Conservation (phyloP, 2,113 vertebrate species). For the Anolis sagrei region DNA sequence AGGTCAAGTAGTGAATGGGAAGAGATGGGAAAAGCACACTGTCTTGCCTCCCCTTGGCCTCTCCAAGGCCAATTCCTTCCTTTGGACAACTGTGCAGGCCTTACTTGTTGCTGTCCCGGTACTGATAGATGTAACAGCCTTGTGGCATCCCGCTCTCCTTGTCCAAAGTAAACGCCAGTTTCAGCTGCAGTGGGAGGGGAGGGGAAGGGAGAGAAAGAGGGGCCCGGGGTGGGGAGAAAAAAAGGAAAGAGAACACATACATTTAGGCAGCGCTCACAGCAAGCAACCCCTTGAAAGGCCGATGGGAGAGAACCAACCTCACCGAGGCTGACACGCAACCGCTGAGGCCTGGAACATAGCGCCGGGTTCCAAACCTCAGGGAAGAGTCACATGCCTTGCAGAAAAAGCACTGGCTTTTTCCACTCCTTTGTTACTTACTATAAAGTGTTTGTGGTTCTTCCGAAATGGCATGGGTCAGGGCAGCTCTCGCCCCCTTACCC, state of each 20-base stretch:
- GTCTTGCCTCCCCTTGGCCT: background rate
- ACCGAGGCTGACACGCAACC: constrained; percentile 54
- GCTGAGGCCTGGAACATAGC: constrained; percentile 59
- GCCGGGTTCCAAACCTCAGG: constrained; percentile 69
- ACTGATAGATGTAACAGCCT: constrained; percentile 93
- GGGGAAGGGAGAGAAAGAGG: background rate
- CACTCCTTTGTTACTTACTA: constrained; percentile 75
- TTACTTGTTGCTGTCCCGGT: constrained; percentile 98
- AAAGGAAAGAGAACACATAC: constrained; percentile 28
- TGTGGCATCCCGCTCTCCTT: constrained; percentile 92
- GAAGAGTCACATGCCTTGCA: constrained; percentile 64
- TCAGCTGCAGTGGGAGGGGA: constrained; percentile 74
- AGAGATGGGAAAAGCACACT: background rate
- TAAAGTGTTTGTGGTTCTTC: constrained; percentile 76
- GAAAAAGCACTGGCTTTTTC: constrained; percentile 70
- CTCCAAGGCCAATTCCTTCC: constrained; percentile 5
- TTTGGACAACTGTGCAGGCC: constrained; percentile 17
- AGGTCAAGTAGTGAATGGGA: constrained; percentile 25
- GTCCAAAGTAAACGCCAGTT: constrained; percentile 93
- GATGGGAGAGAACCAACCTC: constrained; percentile 44
- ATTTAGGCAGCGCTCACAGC: constrained; percentile 49
- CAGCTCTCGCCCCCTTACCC: constrained; percentile 47
- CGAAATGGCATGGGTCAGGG: constrained; percentile 65
- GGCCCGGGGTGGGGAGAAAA: background rate
- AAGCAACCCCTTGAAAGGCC: constrained; percentile 21